Conservation (phyloP, 2,888 invertebrate species). For the Ramazzottius varieornatus region DNA sequence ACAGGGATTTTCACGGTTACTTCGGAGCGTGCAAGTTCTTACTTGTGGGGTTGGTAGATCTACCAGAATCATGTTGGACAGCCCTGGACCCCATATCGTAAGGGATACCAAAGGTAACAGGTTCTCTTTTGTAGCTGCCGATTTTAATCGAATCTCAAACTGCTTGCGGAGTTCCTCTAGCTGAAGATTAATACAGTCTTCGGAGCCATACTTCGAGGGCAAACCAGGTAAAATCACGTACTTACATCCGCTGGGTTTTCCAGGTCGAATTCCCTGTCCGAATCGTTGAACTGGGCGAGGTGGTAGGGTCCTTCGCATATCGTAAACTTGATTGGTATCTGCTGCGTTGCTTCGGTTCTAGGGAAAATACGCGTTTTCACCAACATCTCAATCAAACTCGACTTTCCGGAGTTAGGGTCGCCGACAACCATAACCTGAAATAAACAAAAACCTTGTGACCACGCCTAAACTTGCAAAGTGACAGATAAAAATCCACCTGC, state of each 20-base stretch:
- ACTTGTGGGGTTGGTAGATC: background rate
- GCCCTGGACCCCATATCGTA: background rate
- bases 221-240: no score
- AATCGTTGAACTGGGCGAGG: background rate
- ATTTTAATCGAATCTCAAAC: background rate
- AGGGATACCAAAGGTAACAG: background rate
- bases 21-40: no score
- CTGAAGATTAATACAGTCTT: no score
- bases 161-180: background rate
- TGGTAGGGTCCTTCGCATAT: background rate
- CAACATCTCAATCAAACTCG: background rate
- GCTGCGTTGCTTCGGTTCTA: background rate
- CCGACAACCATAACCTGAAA: background rate
- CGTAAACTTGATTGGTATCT: background rate
- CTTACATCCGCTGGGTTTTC: background rate
- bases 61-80: background rate
- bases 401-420: background rate
- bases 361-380: background rate
- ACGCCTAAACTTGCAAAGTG: background rate
- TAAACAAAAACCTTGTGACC: background rate
- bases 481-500: background rate
- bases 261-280: background rate
- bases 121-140: background rate
- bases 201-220: no score
- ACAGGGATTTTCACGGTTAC: no score